phyloP scores from a whole-genome alignment of 92 coral and sea anemone species.

The Parazoanthus atlanticus region DNA sequence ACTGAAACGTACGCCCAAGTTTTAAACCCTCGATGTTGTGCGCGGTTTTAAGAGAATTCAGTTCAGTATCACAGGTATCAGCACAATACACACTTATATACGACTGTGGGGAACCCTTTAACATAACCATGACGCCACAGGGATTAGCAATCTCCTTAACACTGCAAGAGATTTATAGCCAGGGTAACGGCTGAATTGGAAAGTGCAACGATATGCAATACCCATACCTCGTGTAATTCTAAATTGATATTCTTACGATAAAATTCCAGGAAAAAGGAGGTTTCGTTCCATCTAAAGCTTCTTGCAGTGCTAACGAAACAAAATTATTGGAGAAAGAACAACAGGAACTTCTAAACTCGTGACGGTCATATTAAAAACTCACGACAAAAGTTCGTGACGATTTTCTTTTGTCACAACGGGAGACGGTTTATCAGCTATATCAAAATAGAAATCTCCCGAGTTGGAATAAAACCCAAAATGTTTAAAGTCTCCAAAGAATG shows the following conservation, averaged over 20 bases:
- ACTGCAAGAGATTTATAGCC: not conserved
- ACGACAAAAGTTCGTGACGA: not conserved
- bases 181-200: not conserved
- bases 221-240: not conserved
- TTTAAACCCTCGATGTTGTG: not conserved
- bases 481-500: too few relatives aligned
- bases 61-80: not conserved
- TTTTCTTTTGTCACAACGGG: not conserved
- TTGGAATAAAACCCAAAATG: too few relatives aligned
- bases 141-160: not conserved
- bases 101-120: not conserved
- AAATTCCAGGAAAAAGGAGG: not conserved
- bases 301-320: not conserved
- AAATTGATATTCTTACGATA: not conserved
- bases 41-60: not conserved
- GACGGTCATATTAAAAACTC: not conserved
- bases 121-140: not conserved
- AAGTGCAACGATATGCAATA: not conserved
- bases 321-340: not conserved
- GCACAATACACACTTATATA: not conserved
- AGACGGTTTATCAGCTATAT: not conserved
- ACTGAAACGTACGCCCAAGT: not conserved
- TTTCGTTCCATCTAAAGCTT: not conserved
- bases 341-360: not conserved
- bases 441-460: not conserved